Evolutionary conservation across 2,113 vertebrate species (phyloP).

Genomic region (Mus musculus): DNA sequence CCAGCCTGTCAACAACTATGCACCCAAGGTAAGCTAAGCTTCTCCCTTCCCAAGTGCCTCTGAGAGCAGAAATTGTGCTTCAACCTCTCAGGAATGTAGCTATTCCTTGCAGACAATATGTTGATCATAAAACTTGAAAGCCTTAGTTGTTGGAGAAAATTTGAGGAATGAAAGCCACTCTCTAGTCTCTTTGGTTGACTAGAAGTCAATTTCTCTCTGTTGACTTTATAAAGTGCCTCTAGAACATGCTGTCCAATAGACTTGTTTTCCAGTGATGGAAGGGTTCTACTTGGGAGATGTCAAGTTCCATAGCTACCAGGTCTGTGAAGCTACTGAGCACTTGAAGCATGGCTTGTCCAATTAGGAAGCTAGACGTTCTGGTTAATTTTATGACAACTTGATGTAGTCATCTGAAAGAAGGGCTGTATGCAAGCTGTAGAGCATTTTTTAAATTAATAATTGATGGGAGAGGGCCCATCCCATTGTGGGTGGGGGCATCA

Average conservation of each 20-base stretch:
- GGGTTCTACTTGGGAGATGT: accelerated
- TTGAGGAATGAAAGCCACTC: neutral
- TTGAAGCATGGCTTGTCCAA: neutral
- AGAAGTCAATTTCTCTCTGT: neutral
- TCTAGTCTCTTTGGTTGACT: neutral
- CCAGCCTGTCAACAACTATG: neutral
- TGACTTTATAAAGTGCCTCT: neutral
- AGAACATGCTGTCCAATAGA: neutral
- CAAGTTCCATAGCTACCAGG: neutral
- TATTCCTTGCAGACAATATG: neutral
- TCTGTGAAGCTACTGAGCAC: neutral
- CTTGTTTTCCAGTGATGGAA: neutral
- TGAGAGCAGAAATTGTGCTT: neutral
- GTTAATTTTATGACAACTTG: neutral
- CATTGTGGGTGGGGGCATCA: neutral
- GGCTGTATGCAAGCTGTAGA: neutral
- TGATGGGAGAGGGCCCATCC: neutral
- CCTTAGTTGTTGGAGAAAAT: neutral
- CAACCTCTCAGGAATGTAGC: conserved; percentile 34
- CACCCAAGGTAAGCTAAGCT: accelerated
- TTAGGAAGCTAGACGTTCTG: neutral
- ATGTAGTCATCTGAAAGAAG: neutral
- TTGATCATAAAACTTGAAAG: conserved; percentile 17
- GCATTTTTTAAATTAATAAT: neutral
- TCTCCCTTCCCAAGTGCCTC: neutral